These are phyloP conservation scores for Gymnothorax reevesii DNA, from an alignment of 2,797 vertebrate species.

Conservation along the genomic window DNA sequence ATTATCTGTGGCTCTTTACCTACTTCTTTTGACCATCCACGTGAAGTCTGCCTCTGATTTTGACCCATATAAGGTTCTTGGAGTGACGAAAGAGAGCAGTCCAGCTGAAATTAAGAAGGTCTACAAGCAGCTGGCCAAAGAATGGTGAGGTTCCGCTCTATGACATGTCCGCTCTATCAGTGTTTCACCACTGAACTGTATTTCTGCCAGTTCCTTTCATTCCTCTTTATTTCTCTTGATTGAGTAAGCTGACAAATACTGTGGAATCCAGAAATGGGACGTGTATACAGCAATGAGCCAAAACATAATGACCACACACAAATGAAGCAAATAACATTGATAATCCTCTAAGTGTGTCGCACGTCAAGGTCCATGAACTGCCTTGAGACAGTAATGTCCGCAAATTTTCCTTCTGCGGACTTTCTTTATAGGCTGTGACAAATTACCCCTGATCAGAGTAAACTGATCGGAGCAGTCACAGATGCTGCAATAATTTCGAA, in stretches of 20 bases:
- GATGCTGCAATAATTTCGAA: too few species aligned
- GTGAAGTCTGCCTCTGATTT: conserved; percentile 74
- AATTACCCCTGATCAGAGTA: too few species aligned
- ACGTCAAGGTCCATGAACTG: too few species aligned
- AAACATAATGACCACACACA: too few species aligned
- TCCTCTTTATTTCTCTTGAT: conserved; percentile 19
- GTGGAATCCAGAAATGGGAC: not conserved
- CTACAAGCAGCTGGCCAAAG: conserved; percentile 89
- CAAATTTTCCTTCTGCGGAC: too few species aligned
- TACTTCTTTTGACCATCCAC: conserved; percentile 67
- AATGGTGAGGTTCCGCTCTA: conserved; percentile 83
- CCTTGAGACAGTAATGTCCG: too few species aligned
- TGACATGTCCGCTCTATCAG: not conserved
- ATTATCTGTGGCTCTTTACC: conserved; percentile 66
- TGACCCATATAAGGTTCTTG: conserved; percentile 86
- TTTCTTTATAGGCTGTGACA: too few species aligned
- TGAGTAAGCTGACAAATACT: too few species aligned
- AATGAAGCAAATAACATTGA: too few species aligned
- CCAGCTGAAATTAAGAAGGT: conserved; percentile 92
- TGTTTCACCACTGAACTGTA: not conserved
- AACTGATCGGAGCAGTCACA: too few species aligned
- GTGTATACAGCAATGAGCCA: not conserved
- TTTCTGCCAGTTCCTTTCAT: not conserved
- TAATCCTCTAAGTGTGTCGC: too few species aligned
- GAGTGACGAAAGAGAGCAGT: conserved; percentile 78